Conservation (phyloP, 2,113 vertebrate species). For the Notarius quadriscutis region DNA sequence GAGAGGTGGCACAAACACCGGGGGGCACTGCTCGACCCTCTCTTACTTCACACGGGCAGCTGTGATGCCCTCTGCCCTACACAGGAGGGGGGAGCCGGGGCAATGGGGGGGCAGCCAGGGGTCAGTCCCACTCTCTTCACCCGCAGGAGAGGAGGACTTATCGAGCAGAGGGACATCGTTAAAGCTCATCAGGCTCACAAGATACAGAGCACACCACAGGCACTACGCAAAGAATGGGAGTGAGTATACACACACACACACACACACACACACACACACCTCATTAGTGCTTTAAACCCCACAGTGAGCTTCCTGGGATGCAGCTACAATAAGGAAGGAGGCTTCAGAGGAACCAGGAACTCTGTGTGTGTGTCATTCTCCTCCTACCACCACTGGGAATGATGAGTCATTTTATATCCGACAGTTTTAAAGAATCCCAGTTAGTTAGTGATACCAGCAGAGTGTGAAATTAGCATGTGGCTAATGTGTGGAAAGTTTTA, state of each 20-base stretch:
- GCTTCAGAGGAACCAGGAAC: not conserved
- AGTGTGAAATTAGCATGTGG: not conserved
- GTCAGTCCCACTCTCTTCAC: constrained; percentile 90
- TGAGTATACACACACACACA: constrained; percentile 54
- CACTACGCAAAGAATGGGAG: constrained; percentile 95
- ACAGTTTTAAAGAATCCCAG: not conserved
- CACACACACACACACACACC: constrained; percentile 23
- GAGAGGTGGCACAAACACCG: constrained; percentile 85
- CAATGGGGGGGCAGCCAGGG: constrained; percentile 59
- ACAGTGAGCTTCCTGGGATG: constrained; percentile 8
- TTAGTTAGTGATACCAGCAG: not conserved
- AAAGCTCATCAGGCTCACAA: constrained; percentile 95
- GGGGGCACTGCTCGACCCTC: constrained; percentile 68
- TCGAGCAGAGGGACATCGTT: constrained; percentile 94
- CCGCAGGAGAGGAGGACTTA: constrained; percentile 87
- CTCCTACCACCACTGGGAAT: not conserved
- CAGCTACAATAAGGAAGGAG: not conserved
- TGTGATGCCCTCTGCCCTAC: constrained; percentile 76
- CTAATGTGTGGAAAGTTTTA: not conserved
- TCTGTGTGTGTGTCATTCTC: not conserved
- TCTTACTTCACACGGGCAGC: constrained; percentile 80
- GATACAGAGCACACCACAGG: constrained; percentile 91
- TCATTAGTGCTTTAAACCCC: not conserved
- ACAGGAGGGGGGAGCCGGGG: constrained; percentile 54
- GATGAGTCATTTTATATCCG: not conserved